Evolutionary conservation across 2,113 vertebrate genomes (phyloP).

Genomic region (Neolamprologus sp.): DNA sequence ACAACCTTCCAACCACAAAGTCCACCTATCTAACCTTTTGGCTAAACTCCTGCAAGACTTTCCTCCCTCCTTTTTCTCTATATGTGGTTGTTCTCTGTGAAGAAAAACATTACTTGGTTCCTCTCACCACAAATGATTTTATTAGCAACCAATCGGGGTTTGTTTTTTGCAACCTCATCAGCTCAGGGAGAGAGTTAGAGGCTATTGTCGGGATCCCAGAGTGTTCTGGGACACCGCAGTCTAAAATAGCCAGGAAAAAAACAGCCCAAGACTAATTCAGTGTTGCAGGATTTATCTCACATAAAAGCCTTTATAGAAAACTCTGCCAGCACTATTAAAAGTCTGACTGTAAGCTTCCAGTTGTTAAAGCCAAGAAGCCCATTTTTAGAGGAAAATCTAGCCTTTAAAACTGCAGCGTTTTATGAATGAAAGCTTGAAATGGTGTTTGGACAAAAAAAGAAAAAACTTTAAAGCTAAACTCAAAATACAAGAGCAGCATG

Average conservation of each 20-base stretch:
- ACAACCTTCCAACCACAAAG: neutral
- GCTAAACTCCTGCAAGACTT: neutral
- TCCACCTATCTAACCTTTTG: neutral
- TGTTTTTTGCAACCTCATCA: conserved; percentile 2
- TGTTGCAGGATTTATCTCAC: neutral
- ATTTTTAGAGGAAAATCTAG: neutral
- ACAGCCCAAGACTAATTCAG: neutral
- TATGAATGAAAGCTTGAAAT: neutral
- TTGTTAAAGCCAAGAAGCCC: neutral
- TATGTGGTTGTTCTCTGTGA: neutral
- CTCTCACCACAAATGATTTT: neutral
- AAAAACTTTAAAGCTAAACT: neutral
- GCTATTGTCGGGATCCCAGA: neutral
- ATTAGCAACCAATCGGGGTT: neutral
- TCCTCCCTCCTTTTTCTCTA: neutral
- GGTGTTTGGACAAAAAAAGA: neutral
- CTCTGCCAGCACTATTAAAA: neutral
- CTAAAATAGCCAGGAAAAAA: neutral
- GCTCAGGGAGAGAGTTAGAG: neutral
- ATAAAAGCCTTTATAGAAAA: neutral
- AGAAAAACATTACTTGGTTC: neutral
- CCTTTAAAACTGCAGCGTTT: neutral
- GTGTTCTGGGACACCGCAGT: neutral
- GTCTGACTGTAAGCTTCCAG: neutral
- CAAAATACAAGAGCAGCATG: neutral